Evolutionary conservation across 2,797 vertebrate species (phyloP).

Genomic region (Chelon auratus): DNA sequence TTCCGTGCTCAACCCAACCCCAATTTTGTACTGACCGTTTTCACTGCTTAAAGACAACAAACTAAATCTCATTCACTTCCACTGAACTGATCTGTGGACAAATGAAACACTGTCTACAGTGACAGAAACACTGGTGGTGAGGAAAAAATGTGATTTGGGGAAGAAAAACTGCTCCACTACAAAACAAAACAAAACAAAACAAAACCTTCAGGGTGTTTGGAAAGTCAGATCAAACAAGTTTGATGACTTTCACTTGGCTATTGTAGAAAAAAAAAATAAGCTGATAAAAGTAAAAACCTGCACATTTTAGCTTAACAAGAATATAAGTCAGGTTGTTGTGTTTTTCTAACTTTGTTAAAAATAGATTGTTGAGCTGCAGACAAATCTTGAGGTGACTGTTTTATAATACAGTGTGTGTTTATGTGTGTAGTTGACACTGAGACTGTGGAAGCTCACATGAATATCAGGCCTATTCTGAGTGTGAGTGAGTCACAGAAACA

Average conservation of each 20-base stretch:
- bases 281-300: too few species aligned
- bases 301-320: neutral
- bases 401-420: slow-evolving; percentile 6
- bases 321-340: neutral
- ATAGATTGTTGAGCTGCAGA: neutral
- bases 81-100: neutral
- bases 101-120: too few species aligned
- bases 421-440: slow-evolving; percentile 19
- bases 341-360: neutral
- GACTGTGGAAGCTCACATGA: slow-evolving; percentile 13
- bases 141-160: too few species aligned
- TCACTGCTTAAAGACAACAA: too few species aligned
- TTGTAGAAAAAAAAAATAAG: too few species aligned
- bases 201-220: neutral
- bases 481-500: slow-evolving; percentile 35
- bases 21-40: too few species aligned
- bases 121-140: neutral
- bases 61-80: neutral
- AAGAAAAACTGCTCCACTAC: neutral
- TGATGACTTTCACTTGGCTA: neutral
- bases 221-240: neutral
- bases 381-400: slow-evolving; percentile 1
- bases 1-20: neutral
- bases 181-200: neutral
- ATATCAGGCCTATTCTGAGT: slow-evolving; percentile 19